Percentiles rank a stretch among this genome's conserved stretches.
Conservation (phyloP, 1,140 invertebrate genomes). For the Heliconius hermathena region DNA sequence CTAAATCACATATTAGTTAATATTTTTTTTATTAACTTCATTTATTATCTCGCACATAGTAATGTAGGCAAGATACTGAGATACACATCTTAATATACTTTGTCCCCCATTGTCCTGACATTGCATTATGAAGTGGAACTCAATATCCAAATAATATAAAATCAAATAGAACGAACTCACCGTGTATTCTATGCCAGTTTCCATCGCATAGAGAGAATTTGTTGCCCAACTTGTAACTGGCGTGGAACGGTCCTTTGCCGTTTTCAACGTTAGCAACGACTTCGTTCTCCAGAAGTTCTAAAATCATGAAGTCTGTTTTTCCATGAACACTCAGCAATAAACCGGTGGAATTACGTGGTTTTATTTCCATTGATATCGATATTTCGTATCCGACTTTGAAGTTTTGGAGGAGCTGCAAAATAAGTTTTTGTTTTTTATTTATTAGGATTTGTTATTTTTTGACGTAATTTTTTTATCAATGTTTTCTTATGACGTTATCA, state of each 20-base stretch:
- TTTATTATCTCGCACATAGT: too few species aligned
- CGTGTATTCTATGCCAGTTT: constrained; percentile 94
- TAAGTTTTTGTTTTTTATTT: too few species aligned
- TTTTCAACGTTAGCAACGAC: constrained; percentile 93
- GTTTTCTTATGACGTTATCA: too few species aligned
- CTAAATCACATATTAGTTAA: too few species aligned
- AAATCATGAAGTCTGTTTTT: constrained; percentile 89
- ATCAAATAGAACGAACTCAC: constrained; percentile 72
- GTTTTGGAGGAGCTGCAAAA: constrained; percentile 83
- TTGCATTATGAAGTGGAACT: too few species aligned
- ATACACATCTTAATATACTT: too few species aligned
- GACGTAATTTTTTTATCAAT: too few species aligned
- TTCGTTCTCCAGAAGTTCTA: constrained; percentile 94
- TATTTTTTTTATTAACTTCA: too few species aligned
- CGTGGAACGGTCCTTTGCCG: constrained; percentile 89
- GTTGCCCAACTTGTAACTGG: constrained; percentile 87
- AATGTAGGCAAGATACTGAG: too few species aligned
- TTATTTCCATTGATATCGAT: constrained; percentile 93
- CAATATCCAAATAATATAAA: not conserved
- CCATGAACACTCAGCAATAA: constrained; percentile 92
- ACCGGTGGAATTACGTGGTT: constrained; percentile 91
- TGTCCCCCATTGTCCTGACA: too few species aligned
- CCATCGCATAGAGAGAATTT: constrained; percentile 94
- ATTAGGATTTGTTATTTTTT: too few species aligned
- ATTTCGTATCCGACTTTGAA: constrained; percentile 90